Evolutionary conservation across 1,140 invertebrate genomes (phyloP).

Genomic region (Drosophila sp.): DNA sequence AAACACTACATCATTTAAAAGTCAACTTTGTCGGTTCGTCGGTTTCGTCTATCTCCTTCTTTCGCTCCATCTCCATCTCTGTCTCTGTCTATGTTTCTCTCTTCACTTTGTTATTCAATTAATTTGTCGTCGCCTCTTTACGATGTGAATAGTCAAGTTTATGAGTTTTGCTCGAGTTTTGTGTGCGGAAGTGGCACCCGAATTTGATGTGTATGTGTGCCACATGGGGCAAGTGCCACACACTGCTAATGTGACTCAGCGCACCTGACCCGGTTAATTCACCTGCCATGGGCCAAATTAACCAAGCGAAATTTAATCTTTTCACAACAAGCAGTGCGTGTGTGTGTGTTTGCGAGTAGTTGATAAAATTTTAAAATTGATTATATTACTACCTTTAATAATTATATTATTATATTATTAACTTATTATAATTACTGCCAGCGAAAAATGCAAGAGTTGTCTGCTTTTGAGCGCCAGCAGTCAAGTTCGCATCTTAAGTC

Average conservation of each 20-base stretch:
- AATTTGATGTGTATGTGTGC: slow-evolving; percentile 13
- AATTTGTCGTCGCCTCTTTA: slow-evolving; percentile 55
- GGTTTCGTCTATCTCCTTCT: not conserved
- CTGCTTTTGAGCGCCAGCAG: not conserved
- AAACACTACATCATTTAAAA: slow-evolving; percentile 18
- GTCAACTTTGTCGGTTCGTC: slow-evolving; percentile 27
- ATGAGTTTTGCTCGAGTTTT: slow-evolving; percentile 36
- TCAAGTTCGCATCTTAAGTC: slow-evolving; percentile 65
- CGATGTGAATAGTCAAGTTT: slow-evolving; percentile 33
- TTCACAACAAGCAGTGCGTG: slow-evolving; percentile 8
- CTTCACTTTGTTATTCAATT: slow-evolving; percentile 51
- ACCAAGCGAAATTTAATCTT: slow-evolving; percentile 20
- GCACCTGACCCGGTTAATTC: slow-evolving; percentile 27
- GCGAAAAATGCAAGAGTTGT: slow-evolving; percentile 5
- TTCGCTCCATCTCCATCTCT: not conserved
- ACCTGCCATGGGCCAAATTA: slow-evolving; percentile 6
- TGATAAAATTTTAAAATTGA: too few species aligned
- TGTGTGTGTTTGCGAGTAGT: not conserved
- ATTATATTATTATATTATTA: not conserved
- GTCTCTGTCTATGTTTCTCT: not conserved
- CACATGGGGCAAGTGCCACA: slow-evolving; percentile 25
- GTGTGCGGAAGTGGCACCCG: slow-evolving; percentile 52
- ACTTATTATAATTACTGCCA: too few species aligned
- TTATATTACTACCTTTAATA: too few species aligned
- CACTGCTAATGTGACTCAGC: slow-evolving; percentile 14